These are phyloP conservation scores for Brienomyrus brachyistius DNA, from an alignment of 2,113 vertebrate genomes.

Conservation along the genomic window DNA sequence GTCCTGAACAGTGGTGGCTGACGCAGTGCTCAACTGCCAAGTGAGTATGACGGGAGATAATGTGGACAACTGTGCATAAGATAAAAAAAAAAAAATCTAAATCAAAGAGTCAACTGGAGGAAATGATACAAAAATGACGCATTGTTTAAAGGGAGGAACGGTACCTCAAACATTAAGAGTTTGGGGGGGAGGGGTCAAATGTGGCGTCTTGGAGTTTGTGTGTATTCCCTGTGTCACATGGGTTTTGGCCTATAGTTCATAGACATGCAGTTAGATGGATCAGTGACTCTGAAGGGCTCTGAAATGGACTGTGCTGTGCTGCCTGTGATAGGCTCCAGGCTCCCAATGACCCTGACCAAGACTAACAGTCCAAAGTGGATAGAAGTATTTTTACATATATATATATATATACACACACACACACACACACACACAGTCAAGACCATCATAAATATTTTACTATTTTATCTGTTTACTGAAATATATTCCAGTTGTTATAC, in stretches of 20 bases:
- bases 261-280: background rate
- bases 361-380: too few relatives aligned
- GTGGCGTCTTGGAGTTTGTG: too few relatives aligned
- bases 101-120: background rate
- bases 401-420: too few relatives aligned
- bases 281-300: background rate
- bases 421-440: too few relatives aligned
- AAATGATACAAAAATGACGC: background rate
- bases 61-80: background rate
- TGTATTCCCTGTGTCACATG: too few relatives aligned
- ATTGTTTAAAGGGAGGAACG: background rate
- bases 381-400: too few relatives aligned
- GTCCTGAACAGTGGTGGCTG: background rate
- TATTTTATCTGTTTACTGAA: too few relatives aligned
- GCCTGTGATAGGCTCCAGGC: background rate
- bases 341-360: background rate
- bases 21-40: background rate
- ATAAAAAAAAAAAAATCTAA: background rate
- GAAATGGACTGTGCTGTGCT: background rate
- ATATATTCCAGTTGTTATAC: too few relatives aligned
- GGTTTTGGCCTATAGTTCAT: too few relatives aligned
- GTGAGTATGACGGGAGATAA: background rate
- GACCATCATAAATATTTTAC: too few relatives aligned
- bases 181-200: too few relatives aligned
- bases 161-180: background rate